Evolutionary conservation across 2,888 invertebrate species (phyloP).

Genomic region (Eupithecia centaureata): DNA sequence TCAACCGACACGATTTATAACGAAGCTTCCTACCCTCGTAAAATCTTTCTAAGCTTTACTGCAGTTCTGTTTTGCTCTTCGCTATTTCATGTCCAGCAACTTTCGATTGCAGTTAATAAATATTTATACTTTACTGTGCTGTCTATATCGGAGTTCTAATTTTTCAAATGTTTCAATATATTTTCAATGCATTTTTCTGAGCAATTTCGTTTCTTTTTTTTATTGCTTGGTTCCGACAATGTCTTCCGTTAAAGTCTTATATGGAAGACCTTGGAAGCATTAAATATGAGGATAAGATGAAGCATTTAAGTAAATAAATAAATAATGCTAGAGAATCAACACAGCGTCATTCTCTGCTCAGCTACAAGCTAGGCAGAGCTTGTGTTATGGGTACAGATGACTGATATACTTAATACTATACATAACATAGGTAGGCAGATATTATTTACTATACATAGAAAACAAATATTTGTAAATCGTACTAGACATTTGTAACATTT

Average conservation of each 20-base stretch:
- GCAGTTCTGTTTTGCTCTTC: conserved; percentile 35
- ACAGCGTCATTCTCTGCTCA: too few relatives aligned
- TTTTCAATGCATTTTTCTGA: background rate
- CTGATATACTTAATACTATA: too few relatives aligned
- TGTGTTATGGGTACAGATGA: too few relatives aligned
- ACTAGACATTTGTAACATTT: too few relatives aligned
- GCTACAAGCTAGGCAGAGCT: too few relatives aligned
- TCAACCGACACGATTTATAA: conserved; percentile 66
- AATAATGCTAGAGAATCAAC: too few relatives aligned
- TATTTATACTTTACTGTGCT: background rate
- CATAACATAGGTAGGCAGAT: too few relatives aligned
- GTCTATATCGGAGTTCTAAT: background rate
- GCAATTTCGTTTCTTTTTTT: background rate
- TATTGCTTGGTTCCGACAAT: background rate
- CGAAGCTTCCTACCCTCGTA: conserved; percentile 56
- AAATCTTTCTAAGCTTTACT: conserved; percentile 47
- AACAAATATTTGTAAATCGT: too few relatives aligned
- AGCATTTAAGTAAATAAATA: too few relatives aligned
- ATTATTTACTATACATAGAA: too few relatives aligned
- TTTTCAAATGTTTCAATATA: too few relatives aligned
- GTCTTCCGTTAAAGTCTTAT: background rate
- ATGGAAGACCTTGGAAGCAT: background rate
- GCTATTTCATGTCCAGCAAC: conserved; percentile 38
- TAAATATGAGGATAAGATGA: too few relatives aligned
- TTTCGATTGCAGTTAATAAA: conserved; percentile 13